These are phyloP conservation scores for Hippopotamyrus pictus DNA, from an alignment of 2,797 vertebrate species.

Conservation along the genomic window DNA sequence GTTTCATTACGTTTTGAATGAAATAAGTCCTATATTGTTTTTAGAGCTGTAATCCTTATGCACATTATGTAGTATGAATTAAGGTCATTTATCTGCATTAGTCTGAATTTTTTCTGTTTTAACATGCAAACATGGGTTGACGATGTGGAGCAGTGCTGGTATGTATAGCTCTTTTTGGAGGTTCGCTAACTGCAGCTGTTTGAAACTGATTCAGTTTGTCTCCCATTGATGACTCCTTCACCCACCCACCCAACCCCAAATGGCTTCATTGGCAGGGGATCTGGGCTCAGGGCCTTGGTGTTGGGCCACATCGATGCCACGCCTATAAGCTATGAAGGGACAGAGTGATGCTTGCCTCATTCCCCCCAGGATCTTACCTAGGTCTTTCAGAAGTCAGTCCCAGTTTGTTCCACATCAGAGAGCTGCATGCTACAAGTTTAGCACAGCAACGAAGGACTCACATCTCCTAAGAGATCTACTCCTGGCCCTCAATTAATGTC, in stretches of 20 bases:
- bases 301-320: not conserved
- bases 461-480: not conserved
- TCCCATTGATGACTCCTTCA: not conserved
- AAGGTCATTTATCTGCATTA: constrained; percentile 45
- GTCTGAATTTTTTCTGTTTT: constrained; percentile 44
- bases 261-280: not conserved
- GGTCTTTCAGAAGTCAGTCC: not conserved
- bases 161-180: not conserved
- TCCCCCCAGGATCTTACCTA: not conserved
- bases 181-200: not conserved
- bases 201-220: not conserved
- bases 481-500: not conserved
- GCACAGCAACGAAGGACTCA: not conserved
- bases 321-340: not conserved
- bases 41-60: constrained; percentile 51
- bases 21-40: constrained; percentile 55
- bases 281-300: not conserved
- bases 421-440: not conserved
- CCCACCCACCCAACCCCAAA: not conserved
- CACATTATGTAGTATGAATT: constrained; percentile 47
- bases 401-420: not conserved
- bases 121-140: constrained; percentile 40
- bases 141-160: constrained; percentile 2
- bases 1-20: constrained; percentile 49
- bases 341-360: not conserved